phyloP scores from a whole-genome alignment of 2,797 vertebrate genomes.

The Melanotaenia nigrans region DNA sequence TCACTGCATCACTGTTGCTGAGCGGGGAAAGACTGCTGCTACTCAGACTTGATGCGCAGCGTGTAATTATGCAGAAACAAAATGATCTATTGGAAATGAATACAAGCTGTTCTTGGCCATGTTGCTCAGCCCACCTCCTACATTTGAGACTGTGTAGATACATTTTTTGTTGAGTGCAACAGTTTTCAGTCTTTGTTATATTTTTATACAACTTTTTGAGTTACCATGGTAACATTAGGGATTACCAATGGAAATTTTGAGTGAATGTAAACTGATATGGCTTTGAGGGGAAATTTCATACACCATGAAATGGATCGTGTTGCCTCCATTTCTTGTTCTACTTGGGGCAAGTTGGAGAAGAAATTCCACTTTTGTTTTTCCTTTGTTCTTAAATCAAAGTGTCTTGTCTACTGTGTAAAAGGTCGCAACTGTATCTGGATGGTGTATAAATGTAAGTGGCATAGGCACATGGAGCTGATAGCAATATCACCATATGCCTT shows the following conservation, averaged over 20 bases:
- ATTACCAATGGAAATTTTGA: slow-evolving; percentile 64
- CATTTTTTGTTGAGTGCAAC: slow-evolving; percentile 70
- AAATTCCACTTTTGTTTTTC: slow-evolving; percentile 7
- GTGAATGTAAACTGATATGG: slow-evolving; percentile 67
- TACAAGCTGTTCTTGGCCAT: slow-evolving; percentile 42
- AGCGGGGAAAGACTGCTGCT: slow-evolving; percentile 81
- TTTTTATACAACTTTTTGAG: slow-evolving; percentile 78
- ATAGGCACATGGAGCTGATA: slow-evolving; percentile 61
- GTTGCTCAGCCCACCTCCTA: slow-evolving; percentile 48
- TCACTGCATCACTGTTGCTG: slow-evolving; percentile 76
- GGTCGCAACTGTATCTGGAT: slow-evolving; percentile 62
- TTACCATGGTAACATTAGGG: slow-evolving; percentile 71
- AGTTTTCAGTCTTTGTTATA: slow-evolving; percentile 73
- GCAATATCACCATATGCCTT: slow-evolving; percentile 73
- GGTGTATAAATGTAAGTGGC: slow-evolving; percentile 65
- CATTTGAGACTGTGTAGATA: slow-evolving; percentile 72
- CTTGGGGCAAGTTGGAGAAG: slow-evolving; percentile 24
- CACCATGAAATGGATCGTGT: slow-evolving; percentile 44
- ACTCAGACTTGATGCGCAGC: slow-evolving; percentile 79
- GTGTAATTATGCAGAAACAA: slow-evolving; percentile 37
- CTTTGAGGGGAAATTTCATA: slow-evolving; percentile 47
- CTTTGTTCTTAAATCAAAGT: slow-evolving; percentile 24
- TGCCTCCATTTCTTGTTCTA: slow-evolving; percentile 55
- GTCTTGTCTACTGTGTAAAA: slow-evolving; percentile 64
- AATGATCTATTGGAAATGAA: slow-evolving; percentile 35